A percentile compares a stretch with the other conserved stretches of the same genome.
Evolutionary conservation across 2,888 invertebrate genomes (phyloP).

Genomic region (Agrochola lychnidis): DNA sequence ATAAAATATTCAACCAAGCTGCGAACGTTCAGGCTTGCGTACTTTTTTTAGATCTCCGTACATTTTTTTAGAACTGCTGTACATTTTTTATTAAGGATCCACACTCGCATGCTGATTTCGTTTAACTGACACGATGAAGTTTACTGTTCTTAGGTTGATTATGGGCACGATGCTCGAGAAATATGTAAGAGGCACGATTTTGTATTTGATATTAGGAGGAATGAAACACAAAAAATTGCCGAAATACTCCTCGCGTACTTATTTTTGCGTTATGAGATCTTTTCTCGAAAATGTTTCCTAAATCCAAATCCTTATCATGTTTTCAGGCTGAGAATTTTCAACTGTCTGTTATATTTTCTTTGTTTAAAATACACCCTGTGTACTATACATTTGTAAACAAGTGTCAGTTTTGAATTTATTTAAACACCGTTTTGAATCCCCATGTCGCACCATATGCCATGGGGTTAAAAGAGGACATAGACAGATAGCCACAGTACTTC

Average conservation of each 20-base stretch:
- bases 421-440: neutral
- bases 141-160: slow-evolving; percentile 13
- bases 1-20: slow-evolving; percentile 60
- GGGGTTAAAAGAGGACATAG: slow-evolving; percentile 6
- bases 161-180: neutral
- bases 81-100: slow-evolving; percentile 45
- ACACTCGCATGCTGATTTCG: slow-evolving; percentile 31
- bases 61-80: slow-evolving; percentile 42
- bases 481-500: neutral
- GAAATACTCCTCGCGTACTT: neutral
- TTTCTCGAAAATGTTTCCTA: neutral
- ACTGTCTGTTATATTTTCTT: neutral
- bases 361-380: neutral
- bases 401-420: neutral
- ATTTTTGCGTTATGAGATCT: neutral
- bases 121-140: slow-evolving; percentile 31
- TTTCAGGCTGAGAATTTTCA: neutral
- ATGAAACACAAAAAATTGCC: neutral
- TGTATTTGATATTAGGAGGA: neutral
- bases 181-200: slow-evolving; percentile 10
- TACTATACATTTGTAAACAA: neutral
- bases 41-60: slow-evolving; percentile 42
- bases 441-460: slow-evolving; percentile 7
- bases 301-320: neutral
- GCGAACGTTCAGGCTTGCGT: slow-evolving; percentile 38